Evolutionary conservation across 1,140 invertebrate species (phyloP).

Genomic region (Ditylenchus dipsaci): DNA sequence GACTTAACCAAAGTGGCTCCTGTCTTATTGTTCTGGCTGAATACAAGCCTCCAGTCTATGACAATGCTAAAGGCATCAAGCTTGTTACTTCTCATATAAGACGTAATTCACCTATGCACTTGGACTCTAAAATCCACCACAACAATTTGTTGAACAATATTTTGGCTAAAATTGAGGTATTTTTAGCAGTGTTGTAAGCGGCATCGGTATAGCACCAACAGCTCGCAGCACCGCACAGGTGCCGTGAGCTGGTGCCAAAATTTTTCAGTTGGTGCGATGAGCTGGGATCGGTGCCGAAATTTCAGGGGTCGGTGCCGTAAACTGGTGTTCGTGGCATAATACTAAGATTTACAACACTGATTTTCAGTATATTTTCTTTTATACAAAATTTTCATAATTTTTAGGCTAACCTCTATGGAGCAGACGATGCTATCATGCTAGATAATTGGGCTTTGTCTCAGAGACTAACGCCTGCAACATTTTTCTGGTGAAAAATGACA

Average conservation of each 20-base stretch:
- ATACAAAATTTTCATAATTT: neutral
- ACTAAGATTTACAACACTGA: too few species aligned
- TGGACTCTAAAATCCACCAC: constrained; percentile 1
- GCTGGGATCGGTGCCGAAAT: too few species aligned
- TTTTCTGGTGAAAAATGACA: neutral
- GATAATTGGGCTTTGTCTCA: neutral
- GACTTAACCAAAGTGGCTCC: neutral
- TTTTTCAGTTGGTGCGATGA: too few species aligned
- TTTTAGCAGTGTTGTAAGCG: too few species aligned
- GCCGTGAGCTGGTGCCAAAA: too few species aligned
- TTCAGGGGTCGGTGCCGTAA: too few species aligned
- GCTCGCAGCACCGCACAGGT: too few species aligned
- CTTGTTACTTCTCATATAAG: neutral
- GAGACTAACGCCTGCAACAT: neutral
- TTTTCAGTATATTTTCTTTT: too few species aligned
- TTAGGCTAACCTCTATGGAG: neutral
- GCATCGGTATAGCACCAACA: too few species aligned
- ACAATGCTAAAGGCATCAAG: neutral
- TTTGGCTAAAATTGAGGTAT: neutral
- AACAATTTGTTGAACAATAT: constrained; percentile 2
- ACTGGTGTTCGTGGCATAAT: too few species aligned
- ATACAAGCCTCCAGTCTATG: neutral
- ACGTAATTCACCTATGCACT: neutral
- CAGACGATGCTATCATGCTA: neutral
- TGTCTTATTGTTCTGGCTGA: neutral